Conservation (phyloP, 2,113 vertebrate species). For the Burhinus oedicnemus region DNA sequence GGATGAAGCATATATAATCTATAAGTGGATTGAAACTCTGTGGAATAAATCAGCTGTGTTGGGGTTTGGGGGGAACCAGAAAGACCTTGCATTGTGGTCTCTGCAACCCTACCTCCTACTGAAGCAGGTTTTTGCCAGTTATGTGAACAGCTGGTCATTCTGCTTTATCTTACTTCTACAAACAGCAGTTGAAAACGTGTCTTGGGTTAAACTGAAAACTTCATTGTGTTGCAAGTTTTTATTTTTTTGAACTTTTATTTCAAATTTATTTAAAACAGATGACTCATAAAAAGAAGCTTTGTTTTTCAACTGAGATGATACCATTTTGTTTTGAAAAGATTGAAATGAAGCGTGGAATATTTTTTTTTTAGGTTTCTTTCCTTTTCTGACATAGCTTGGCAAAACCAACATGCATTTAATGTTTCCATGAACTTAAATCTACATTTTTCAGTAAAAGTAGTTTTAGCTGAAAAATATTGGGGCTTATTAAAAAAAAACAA, state of each 20-base stretch:
- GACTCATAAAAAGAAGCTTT: background rate
- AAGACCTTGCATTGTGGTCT: background rate
- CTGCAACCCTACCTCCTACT: accelerated
- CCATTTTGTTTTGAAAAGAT: background rate
- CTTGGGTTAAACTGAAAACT: background rate
- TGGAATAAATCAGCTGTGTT: background rate
- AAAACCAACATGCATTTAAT: background rate
- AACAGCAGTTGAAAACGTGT: background rate
- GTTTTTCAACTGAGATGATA: background rate
- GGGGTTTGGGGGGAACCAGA: background rate
- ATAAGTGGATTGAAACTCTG: background rate
- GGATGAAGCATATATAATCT: background rate
- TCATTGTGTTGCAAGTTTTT: background rate
- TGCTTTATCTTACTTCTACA: background rate
- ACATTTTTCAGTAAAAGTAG: background rate
- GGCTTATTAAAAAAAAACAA: background rate
- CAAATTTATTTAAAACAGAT: background rate
- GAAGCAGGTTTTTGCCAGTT: background rate
- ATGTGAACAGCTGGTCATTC: background rate
- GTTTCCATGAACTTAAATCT: background rate
- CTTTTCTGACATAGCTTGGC: background rate
- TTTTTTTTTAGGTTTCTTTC: background rate
- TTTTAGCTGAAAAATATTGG: background rate
- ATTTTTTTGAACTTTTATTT: background rate
- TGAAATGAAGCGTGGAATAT: accelerated